Percentiles rank a stretch among this genome's conserved stretches.
These are phyloP conservation scores for Venusia cambrica DNA, from an alignment of 2,888 invertebrate genomes.

Conservation along the genomic window DNA sequence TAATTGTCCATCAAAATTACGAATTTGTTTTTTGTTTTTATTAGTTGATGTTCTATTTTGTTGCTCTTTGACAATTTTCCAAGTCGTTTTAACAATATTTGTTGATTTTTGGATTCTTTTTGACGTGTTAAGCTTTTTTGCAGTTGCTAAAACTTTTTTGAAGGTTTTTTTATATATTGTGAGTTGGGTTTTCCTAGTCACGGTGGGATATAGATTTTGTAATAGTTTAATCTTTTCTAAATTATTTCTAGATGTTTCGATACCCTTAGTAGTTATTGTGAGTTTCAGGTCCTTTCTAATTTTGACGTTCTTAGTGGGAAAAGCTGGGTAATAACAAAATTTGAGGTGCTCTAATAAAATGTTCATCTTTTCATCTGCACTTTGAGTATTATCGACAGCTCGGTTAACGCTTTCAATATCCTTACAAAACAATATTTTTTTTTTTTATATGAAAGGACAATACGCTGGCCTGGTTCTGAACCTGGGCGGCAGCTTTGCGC, in stretches of 20 bases:
- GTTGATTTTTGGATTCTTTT: not conserved
- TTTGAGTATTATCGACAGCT: not conserved
- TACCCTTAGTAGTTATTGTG: slow-evolving; percentile 2
- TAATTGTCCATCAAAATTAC: not conserved
- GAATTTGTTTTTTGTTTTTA: slow-evolving; percentile 1
- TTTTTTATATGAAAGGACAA: no score
- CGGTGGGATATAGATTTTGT: not conserved
- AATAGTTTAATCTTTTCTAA: slow-evolving; percentile 4
- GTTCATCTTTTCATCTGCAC: slow-evolving; percentile 4
- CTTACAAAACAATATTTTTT: no score
- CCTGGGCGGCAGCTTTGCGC: no score
- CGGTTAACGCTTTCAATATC: not conserved
- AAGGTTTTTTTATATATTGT: slow-evolving; percentile 2
- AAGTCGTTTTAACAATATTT: slow-evolving; percentile 6
- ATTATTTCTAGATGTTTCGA: slow-evolving; percentile 1
- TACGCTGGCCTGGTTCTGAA: no score
- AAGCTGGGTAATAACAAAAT: slow-evolving; percentile 1
- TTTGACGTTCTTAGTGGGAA: not conserved
- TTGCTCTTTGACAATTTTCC: slow-evolving; percentile 8
- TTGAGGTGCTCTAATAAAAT: not conserved
- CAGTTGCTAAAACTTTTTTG: slow-evolving; percentile 2
- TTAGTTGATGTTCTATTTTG: not conserved
- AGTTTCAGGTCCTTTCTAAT: not conserved
- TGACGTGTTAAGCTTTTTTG: slow-evolving; percentile 3
- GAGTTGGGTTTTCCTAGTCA: not conserved